A percentile compares a stretch with the other conserved stretches of the same genome.
phyloP scores from a whole-genome alignment of 2,113 vertebrate genomes.

The Carettochelys insculpta region DNA sequence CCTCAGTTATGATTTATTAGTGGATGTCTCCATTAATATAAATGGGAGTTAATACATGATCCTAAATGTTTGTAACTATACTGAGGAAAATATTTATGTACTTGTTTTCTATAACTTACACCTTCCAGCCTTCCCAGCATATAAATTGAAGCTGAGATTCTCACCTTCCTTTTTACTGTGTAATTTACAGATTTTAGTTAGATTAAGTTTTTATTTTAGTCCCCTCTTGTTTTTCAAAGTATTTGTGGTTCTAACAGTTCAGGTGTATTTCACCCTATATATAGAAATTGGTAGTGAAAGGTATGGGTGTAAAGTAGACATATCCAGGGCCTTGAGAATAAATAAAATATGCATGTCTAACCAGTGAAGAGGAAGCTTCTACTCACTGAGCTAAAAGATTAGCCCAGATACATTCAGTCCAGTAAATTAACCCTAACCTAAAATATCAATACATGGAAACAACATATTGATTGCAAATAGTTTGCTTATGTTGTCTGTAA shows the following conservation, averaged over 20 bases:
- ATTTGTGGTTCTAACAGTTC: background rate
- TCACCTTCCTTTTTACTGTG: background rate
- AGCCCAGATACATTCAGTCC: background rate
- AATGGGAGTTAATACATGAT: conserved; percentile 1
- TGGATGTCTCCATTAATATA: conserved; percentile 40
- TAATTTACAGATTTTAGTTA: conserved; percentile 4
- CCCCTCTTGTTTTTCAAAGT: background rate
- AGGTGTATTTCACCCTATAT: background rate
- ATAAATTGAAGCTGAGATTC: conserved; percentile 28
- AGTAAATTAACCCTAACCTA: background rate
- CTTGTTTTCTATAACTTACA: too few relatives aligned
- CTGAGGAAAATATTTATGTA: background rate
- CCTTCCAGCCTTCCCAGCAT: conserved; percentile 21
- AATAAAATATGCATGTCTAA: background rate
- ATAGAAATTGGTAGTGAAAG: background rate
- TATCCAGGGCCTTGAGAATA: background rate
- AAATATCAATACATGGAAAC: background rate
- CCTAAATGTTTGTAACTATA: background rate
- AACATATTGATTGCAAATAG: background rate
- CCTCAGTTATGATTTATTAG: conserved; percentile 39
- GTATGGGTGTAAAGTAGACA: background rate
- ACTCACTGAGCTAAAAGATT: background rate
- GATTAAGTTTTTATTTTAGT: background rate
- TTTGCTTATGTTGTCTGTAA: background rate
- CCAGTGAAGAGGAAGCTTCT: background rate